A percentile compares a stretch with the other conserved stretches of the same genome.
Evolutionary conservation across 2,888 invertebrate species (phyloP).

Genomic region (Lamellibrachia columna): DNA sequence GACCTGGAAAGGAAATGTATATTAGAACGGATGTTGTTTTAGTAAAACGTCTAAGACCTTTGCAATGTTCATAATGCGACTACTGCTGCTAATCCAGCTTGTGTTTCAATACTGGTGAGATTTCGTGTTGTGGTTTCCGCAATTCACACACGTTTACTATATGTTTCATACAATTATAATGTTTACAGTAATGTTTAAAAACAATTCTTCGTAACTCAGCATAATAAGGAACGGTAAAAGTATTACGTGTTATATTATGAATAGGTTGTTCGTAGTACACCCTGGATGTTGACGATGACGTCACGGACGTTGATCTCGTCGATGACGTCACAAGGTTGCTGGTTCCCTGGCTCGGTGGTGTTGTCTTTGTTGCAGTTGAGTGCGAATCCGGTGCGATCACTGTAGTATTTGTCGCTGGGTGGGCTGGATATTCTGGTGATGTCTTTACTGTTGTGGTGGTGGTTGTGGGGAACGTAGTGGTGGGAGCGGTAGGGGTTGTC

Average conservation of each 20-base stretch:
- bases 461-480: not conserved
- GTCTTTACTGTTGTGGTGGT: not conserved
- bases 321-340: not conserved
- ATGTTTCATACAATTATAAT: not conserved
- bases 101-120: not conserved
- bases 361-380: not conserved
- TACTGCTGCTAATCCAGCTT: too few relatives aligned
- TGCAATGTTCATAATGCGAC: not conserved
- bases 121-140: not conserved
- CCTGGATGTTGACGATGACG: not conserved
- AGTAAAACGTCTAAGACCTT: not conserved
- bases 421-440: too few relatives aligned
- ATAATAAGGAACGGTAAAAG: not conserved
- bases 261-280: not conserved
- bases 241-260: not conserved
- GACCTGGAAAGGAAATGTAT: not conserved
- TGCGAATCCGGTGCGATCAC: not conserved
- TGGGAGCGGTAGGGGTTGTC: not conserved
- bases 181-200: not conserved
- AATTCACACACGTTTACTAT: not conserved
- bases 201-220: not conserved
- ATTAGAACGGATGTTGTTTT: not conserved
- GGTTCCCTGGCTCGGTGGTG: not conserved
- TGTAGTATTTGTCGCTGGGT: not conserved
- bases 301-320: not conserved